These are phyloP conservation scores for Delphinapterus leucas DNA, from an alignment of 2,113 vertebrate genomes.

Conservation along the genomic window DNA sequence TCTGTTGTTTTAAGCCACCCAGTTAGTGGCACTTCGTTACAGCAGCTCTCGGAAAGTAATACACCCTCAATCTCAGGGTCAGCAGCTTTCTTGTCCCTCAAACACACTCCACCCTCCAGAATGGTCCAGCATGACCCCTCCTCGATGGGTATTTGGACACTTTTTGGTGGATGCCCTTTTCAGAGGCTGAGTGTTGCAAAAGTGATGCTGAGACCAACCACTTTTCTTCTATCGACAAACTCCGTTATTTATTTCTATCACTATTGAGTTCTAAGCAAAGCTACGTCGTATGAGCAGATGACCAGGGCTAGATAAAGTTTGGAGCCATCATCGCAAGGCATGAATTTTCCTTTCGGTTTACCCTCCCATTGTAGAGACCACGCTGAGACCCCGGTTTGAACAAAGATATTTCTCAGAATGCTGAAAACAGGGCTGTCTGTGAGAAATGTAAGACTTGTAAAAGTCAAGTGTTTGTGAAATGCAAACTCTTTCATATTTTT, in stretches of 20 bases:
- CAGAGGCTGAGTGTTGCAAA: not conserved
- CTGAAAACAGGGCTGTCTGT: not conserved
- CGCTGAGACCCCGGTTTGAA: not conserved
- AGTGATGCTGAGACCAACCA: not conserved
- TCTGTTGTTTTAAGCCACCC: not conserved
- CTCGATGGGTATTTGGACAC: not conserved
- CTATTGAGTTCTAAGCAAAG: not conserved
- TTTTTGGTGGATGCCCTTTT: not conserved
- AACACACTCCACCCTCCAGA: too few relatives aligned
- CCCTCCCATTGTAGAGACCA: not conserved
- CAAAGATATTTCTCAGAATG: not conserved
- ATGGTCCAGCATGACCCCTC: not conserved
- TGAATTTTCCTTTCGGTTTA: not conserved
- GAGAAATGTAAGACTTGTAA: not conserved
- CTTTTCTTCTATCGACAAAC: not conserved
- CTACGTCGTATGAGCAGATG: not conserved
- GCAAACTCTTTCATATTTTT: not conserved
- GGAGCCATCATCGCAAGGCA: not conserved
- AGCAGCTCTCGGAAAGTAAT: not conserved
- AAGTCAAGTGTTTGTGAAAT: not conserved
- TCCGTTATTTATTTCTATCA: not conserved
- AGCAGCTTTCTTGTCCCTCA: not conserved
- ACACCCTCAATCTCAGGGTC: not conserved
- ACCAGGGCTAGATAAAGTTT: not conserved
- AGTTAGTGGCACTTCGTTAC: not conserved